A percentile compares a stretch with the other conserved stretches of the same genome.
phyloP scores from a whole-genome alignment of 2,113 vertebrate species.

The Carlito syrichta region DNA sequence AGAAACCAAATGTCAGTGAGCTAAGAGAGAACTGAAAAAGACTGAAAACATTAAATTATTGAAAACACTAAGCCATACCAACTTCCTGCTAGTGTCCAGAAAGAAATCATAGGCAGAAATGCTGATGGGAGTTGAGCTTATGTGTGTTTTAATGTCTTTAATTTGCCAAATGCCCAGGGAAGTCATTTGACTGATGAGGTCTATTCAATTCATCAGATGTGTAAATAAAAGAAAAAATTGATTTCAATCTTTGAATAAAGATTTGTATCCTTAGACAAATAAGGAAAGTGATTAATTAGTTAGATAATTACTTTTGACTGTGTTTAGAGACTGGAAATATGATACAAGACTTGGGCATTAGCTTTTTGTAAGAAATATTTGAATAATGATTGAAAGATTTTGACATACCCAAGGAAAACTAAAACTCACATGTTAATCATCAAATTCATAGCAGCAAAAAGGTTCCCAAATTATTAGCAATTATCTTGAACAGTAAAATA shows the following conservation, averaged over 20 bases:
- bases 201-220: conserved; percentile 13
- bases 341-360: background rate
- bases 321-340: conserved; percentile 9
- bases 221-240: background rate
- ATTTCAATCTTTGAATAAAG: conserved; percentile 30
- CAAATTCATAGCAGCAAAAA: conserved; percentile 1
- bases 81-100: background rate
- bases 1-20: conserved; percentile 54
- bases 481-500: background rate
- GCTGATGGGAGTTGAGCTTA: background rate
- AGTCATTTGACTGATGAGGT: conserved; percentile 23
- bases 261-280: background rate
- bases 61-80: background rate
- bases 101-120: background rate
- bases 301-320: background rate
- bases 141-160: conserved; percentile 14
- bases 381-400: background rate
- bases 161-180: background rate
- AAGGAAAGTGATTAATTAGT: background rate
- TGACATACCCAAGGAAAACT: background rate
- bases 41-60: background rate
- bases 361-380: background rate
- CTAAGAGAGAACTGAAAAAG: background rate
- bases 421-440: background rate
- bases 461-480: background rate